A percentile compares a stretch with the other conserved stretches of the same genome.
Evolutionary conservation across 1,140 invertebrate species (phyloP).

Genomic region (Trinorchestia longiramus): DNA sequence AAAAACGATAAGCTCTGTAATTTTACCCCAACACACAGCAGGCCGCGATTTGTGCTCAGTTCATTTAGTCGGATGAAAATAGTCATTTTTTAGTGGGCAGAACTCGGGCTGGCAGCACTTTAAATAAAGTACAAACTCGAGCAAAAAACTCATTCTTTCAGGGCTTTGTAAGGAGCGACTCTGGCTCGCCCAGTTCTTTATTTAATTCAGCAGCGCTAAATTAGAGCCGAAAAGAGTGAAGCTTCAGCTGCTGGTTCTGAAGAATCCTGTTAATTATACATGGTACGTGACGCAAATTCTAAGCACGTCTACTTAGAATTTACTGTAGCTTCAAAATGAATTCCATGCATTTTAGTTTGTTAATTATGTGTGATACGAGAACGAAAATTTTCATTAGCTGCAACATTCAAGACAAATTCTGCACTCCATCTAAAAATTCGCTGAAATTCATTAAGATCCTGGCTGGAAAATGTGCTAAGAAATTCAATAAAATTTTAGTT

Average conservation of each 20-base stretch:
- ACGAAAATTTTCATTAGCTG: background rate
- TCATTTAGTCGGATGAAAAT: background rate
- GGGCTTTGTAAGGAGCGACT: background rate
- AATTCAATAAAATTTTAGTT: too few relatives aligned
- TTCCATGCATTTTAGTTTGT: background rate
- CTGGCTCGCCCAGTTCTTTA: background rate
- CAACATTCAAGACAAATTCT: background rate
- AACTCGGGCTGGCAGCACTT: background rate
- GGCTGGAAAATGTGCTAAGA: too few relatives aligned
- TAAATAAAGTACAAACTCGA: background rate
- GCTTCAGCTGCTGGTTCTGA: background rate
- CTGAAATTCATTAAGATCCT: too few relatives aligned
- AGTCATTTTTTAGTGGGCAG: background rate
- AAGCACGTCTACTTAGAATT: background rate
- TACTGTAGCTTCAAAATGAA: background rate
- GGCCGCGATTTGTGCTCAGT: background rate
- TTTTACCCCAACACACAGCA: background rate
- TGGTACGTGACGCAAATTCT: background rate
- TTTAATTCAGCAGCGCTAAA: background rate
- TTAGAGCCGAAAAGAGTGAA: background rate
- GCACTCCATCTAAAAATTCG: too few relatives aligned
- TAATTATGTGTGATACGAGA: background rate
- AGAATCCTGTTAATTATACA: background rate
- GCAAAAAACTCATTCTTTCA: background rate
- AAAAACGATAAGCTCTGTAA: background rate